These are phyloP conservation scores for Phylloscopus trochiloides DNA, from an alignment of 2,113 vertebrate species.

Conservation along the genomic window DNA sequence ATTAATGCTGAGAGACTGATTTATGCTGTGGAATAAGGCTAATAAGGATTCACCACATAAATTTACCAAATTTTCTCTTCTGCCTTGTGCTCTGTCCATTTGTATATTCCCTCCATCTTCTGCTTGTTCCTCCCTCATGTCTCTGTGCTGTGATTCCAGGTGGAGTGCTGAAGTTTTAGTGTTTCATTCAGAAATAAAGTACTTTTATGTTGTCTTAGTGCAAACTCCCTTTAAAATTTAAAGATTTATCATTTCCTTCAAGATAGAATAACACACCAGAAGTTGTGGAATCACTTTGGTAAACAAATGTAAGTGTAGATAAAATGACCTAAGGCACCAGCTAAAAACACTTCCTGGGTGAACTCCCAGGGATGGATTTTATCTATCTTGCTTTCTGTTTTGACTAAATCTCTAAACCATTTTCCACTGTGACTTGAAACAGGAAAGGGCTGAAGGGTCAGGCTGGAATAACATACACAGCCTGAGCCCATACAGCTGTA, in stretches of 20 bases:
- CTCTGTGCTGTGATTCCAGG: background rate
- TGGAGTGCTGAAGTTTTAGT: background rate
- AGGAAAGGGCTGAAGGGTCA: background rate
- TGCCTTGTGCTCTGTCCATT: background rate
- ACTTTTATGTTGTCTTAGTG: background rate
- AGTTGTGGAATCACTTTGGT: background rate
- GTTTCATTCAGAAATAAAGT: background rate
- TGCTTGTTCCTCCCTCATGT: background rate
- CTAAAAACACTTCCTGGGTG: background rate
- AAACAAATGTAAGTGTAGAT: background rate
- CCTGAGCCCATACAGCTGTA: background rate
- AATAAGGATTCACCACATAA: background rate
- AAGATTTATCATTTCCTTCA: background rate
- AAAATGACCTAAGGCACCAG: background rate
- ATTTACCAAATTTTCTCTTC: background rate
- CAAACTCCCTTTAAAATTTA: background rate
- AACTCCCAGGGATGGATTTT: background rate
- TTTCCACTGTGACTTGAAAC: background rate
- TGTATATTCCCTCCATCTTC: background rate
- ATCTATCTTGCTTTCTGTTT: background rate
- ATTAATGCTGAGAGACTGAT: background rate
- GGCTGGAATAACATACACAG: conserved; percentile 12
- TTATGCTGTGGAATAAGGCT: background rate
- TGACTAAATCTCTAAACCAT: background rate
- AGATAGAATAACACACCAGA: background rate